Base-by-base conservation (phyloP, 2,888 invertebrate species). In the Andricus quercusramuli region DNA sequence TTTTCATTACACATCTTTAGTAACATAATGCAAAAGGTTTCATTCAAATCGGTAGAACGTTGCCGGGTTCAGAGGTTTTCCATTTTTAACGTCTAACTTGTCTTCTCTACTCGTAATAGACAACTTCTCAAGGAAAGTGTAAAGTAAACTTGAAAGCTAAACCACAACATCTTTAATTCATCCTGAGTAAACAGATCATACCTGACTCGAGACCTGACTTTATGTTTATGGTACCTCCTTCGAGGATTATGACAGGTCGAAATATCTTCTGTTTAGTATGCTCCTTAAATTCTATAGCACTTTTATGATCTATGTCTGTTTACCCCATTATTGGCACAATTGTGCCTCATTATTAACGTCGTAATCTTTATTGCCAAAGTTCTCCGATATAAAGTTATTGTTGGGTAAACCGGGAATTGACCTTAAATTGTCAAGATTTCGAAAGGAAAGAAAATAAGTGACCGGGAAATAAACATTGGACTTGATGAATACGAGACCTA, bases 181-280 rank as follows among this genome's bases (percentile, higher is more conserved):
- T 51, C 47, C 70, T 70, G 17, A 51, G 51, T 44, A 70, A 70
- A 70, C 51, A 70, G 44, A 70, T 70, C 70, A 44, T 68, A 68
- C 68, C 68, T 68, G 47, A 70, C 47, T 41, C 51, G 51, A 44
- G 47, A 68, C 68, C 68, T 68, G 47, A 70, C 47, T 41, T 66
- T 70, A 20, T 17, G 51, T 70, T 70, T 70, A 70, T 68, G 6
- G 13, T 29, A 15, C 25, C 47, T 70, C 70, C 22, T 67, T 70
- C 47, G 20, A 29, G 17, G 70, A 70, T 67, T 41, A 41, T 67
- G 41, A n/a, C 67, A 41, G 67, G 41, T 51, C 51, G 29, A 25
- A 70, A 70, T 70, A 51, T 51, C 20, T 68, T 70, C 70, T 47
- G 70, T 47, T 70, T 51, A 70, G 47, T 44, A 51, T 44, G 32